A percentile compares a stretch with the other conserved stretches of the same genome.
Conservation (phyloP, 2,113 vertebrate genomes). For the Corythaixoides concolor region DNA sequence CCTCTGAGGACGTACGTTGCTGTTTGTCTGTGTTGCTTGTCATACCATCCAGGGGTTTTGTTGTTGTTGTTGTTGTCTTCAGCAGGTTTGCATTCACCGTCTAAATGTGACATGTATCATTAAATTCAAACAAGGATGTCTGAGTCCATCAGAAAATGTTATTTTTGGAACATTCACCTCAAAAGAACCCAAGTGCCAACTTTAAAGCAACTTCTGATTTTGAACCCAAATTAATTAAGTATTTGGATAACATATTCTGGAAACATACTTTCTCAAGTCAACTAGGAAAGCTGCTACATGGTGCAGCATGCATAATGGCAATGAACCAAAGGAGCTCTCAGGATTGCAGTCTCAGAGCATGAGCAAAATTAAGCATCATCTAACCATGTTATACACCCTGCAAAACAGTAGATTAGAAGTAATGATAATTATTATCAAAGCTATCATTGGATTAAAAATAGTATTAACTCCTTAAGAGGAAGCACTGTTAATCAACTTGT, state of each 20-base stretch:
- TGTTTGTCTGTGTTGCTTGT: background rate
- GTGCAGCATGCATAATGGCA: background rate
- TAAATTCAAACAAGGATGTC: background rate
- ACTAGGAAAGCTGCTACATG: background rate
- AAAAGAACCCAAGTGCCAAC: background rate
- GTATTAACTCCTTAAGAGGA: conserved; percentile 6
- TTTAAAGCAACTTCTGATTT: background rate
- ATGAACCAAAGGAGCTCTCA: background rate
- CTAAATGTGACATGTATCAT: background rate
- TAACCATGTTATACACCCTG: background rate
- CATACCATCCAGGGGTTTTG: background rate
- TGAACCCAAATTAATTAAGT: conserved; percentile 5
- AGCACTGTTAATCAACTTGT: background rate
- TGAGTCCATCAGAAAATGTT: background rate
- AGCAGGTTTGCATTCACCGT: background rate
- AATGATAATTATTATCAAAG: conserved; percentile 11
- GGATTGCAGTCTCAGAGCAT: background rate
- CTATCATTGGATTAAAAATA: conserved; percentile 16
- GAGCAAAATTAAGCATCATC: background rate
- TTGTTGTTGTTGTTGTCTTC: background rate
- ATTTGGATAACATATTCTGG: conserved; percentile 16
- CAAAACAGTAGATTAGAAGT: conserved; percentile 9
- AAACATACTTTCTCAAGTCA: background rate
- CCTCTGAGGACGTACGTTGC: background rate
- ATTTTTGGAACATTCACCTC: background rate